Conservation (phyloP, 2,113 vertebrate genomes). For the Pollachius pollachius region DNA sequence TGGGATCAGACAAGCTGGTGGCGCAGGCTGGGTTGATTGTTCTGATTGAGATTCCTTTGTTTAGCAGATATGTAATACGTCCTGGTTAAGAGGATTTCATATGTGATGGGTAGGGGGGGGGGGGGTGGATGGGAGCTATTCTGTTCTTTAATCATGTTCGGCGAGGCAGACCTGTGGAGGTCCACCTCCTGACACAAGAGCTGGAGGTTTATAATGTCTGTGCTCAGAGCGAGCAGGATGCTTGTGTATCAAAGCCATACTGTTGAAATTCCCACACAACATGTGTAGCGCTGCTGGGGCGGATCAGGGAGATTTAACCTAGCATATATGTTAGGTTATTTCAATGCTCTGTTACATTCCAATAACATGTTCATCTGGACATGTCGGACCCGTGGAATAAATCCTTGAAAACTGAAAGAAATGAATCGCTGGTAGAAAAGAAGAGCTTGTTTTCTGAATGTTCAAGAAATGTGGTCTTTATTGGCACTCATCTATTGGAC, state of each 20-base stretch:
- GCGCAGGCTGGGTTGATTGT: conserved; percentile 64
- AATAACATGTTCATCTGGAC: too few relatives aligned
- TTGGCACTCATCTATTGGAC: too few relatives aligned
- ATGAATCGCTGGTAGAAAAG: too few relatives aligned
- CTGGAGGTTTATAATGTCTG: conserved; percentile 3
- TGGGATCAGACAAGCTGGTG: conserved; percentile 73
- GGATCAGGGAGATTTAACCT: not conserved
- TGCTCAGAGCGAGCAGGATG: conserved; percentile 21
- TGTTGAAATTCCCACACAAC: not conserved
- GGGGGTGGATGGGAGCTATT: conserved; percentile 52
- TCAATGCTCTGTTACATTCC: not conserved
- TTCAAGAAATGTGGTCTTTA: too few relatives aligned
- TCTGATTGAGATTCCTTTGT: conserved; percentile 80
- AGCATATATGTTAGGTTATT: not conserved
- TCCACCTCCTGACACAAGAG: conserved; percentile 52
- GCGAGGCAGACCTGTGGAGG: conserved; percentile 63
- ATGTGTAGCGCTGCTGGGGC: not conserved
- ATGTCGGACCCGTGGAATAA: too few relatives aligned
- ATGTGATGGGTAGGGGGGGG: conserved; percentile 35
- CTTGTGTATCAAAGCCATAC: conserved; percentile 14
- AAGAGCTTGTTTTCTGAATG: too few relatives aligned
- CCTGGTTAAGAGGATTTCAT: conserved; percentile 79
- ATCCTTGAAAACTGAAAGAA: too few relatives aligned
- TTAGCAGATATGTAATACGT: conserved; percentile 79
- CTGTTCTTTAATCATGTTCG: conserved; percentile 75